phyloP scores from a whole-genome alignment of 2,113 vertebrate species.

The Scalopus aquaticus region DNA sequence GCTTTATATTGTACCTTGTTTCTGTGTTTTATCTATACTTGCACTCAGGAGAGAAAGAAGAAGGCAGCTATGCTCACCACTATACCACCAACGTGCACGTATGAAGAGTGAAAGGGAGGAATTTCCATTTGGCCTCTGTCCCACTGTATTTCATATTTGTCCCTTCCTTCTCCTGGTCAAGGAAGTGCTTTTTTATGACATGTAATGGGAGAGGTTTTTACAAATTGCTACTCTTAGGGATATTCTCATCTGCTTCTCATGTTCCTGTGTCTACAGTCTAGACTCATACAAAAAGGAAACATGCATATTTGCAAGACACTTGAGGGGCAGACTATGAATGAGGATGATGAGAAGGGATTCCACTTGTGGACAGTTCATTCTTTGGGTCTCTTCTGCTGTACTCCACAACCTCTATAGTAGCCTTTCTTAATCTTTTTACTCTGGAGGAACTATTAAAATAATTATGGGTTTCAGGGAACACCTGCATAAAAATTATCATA shows the following conservation, averaged over 20 bases:
- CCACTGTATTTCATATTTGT: background rate
- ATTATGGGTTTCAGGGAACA: background rate
- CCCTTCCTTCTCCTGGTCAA: background rate
- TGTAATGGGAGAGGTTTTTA: background rate
- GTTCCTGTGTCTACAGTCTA: background rate
- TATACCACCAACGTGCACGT: constrained; percentile 87
- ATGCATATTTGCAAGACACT: background rate
- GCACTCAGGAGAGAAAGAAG: background rate
- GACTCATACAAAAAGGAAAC: background rate
- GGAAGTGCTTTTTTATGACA: background rate
- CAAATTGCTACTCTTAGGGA: background rate
- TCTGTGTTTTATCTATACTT: background rate
- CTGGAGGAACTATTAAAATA: background rate
- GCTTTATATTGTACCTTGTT: background rate
- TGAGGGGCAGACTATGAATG: background rate
- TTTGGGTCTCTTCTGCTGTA: background rate
- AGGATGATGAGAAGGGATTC: background rate
- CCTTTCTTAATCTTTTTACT: background rate
- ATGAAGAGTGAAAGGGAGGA: no score
- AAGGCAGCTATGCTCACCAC: constrained; percentile 88
- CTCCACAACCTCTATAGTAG: background rate
- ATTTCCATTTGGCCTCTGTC: background rate
- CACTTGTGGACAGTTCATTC: background rate
- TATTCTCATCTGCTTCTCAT: background rate
- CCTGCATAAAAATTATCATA: background rate